Conservation (phyloP, 2,797 vertebrate species). For the Sebastes elongatus region DNA sequence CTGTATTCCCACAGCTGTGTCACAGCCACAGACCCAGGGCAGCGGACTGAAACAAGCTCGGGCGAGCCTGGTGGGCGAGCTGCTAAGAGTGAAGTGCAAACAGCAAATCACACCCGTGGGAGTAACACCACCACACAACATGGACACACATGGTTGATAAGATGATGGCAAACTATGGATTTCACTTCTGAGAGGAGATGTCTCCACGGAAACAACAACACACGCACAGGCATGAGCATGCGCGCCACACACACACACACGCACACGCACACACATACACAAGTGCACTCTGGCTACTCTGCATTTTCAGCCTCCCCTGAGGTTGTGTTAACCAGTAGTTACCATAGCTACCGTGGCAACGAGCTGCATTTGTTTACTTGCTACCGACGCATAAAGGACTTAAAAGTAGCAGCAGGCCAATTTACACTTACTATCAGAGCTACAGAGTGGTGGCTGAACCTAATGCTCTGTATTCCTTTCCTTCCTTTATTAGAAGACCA, state of each 20-base stretch:
- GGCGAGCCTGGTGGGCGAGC: slow-evolving; percentile 30
- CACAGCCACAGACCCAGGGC: not conserved
- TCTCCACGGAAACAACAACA: slow-evolving; percentile 65
- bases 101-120: slow-evolving; percentile 35
- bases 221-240: not conserved
- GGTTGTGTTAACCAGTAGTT: slow-evolving; percentile 58
- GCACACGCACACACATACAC: slow-evolving; percentile 30
- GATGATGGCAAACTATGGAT: slow-evolving; percentile 49
- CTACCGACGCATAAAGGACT: slow-evolving; percentile 48
- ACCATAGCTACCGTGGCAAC: slow-evolving; percentile 65
- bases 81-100: slow-evolving; percentile 31
- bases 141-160: slow-evolving; percentile 29
- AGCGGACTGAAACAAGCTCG: slow-evolving; percentile 32
- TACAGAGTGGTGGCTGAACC: not conserved
- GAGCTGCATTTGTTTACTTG: slow-evolving; percentile 60
- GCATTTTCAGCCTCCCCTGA: slow-evolving; percentile 64
- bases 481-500: slow-evolving; percentile 2
- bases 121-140: slow-evolving; percentile 25
- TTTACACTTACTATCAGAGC: slow-evolving; percentile 32
- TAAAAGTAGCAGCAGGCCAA: slow-evolving; percentile 42
- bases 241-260: slow-evolving; percentile 22
- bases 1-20: slow-evolving; percentile 12
- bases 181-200: slow-evolving; percentile 42
- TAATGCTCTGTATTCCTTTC: not conserved
- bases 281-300: slow-evolving; percentile 51